Evolutionary conservation across 2,797 vertebrate genomes (phyloP), one percentile per base, ranked within the genome.

Genomic region (Falco berigora): DNA sequence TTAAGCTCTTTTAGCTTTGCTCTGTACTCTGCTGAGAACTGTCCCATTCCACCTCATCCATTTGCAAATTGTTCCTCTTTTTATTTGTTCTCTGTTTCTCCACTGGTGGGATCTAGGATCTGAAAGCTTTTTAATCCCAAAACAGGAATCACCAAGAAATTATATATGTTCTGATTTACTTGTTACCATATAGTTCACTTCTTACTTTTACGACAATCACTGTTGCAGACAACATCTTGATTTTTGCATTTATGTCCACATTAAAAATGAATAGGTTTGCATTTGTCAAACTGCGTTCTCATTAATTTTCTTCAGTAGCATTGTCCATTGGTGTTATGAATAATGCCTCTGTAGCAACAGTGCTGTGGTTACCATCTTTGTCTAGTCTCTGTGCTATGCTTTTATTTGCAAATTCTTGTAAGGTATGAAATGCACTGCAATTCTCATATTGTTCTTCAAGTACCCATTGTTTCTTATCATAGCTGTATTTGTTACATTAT

Each of bases 251-350:
- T 90, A 20, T 88, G 50, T 84, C 47, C 21, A 68, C 50, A 92
- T 94, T 76, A 92, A 94, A 92, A 86, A 86, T 92, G 34, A 94
- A 73, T 90, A 72, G 30, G 12, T 84, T 90, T 88, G 27, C 76
- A 46, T 93, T 93, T 96, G 30, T 84, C 69, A 90, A 75, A 59
- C 82, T 90, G 27, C 47, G 18, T 32, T 38, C 44, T 92, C 52
- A 67, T 76, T 86, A 84, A 50, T 90, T 86, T 93, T 90, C 30
- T 88, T 81, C 55, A 62, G 49, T 79, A 55, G 22, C 23, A 21
- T 30, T 84, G 62, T 47, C 53, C 34, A 74, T 46, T 95, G 64
- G 81, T 91, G 53, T 86, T 79, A 67, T 20, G 34, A 95, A 73
- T 66, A 90, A 84, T 68, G 53, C 32, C 27, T 76, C 19, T 69